phyloP scores from a whole-genome alignment of 2,113 vertebrate genomes.

The Gobio gobio region DNA sequence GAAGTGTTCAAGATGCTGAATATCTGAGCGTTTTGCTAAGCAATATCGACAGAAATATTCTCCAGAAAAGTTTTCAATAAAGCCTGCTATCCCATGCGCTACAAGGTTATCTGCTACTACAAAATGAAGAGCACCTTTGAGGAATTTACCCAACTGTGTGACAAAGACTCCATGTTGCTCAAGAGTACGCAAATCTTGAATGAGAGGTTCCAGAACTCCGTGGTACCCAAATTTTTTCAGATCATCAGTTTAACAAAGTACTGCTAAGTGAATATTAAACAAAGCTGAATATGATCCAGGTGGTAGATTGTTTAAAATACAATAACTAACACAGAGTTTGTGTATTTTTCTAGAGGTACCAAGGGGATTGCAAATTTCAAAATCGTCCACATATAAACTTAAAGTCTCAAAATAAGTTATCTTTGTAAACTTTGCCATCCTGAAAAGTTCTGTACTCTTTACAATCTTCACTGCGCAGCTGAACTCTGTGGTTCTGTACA shows the following conservation, averaged over 20 bases:
- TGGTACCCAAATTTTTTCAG: not conserved
- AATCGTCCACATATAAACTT: conserved; percentile 9
- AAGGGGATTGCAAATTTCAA: conserved; percentile 14
- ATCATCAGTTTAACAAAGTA: not conserved
- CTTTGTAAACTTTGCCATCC: conserved; percentile 22
- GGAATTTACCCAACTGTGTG: not conserved
- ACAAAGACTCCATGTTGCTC: not conserved
- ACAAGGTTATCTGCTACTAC: conserved; percentile 4
- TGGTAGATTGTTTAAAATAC: conserved; percentile 4
- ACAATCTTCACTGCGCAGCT: not conserved
- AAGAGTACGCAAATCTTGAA: not conserved
- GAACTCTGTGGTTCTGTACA: not conserved
- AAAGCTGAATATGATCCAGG: conserved; percentile 7
- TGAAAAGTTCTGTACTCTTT: not conserved
- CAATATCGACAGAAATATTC: conserved; percentile 6
- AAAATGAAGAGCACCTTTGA: conserved; percentile 11
- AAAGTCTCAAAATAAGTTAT: conserved; percentile 4
- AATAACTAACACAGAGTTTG: conserved; percentile 16
- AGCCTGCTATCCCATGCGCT: conserved; percentile 8
- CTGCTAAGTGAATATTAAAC: conserved; percentile 7
- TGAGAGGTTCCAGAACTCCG: not conserved
- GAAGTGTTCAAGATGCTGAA: conserved; percentile 14
- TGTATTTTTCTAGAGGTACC: conserved; percentile 5
- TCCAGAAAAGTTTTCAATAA: conserved; percentile 4
- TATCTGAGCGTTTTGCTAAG: not conserved